Conservation (phyloP, 1,140 invertebrate genomes). For the Rhopalosiphum maidis region DNA sequence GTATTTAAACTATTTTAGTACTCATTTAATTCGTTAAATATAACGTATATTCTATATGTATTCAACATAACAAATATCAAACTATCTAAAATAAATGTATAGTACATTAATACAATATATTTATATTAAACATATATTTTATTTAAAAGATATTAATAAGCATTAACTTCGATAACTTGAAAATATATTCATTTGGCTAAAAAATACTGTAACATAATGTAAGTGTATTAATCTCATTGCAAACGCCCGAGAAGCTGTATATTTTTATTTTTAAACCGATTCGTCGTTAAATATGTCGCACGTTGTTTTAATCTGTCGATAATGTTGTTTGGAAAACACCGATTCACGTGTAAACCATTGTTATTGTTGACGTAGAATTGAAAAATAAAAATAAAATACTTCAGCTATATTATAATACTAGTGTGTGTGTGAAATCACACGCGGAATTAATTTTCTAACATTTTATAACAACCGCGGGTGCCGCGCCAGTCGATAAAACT, state of each 20-base stretch:
- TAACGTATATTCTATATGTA: no score
- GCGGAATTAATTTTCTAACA: constrained; percentile 1
- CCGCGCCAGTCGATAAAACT: background rate
- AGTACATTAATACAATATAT: no score
- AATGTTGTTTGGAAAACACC: background rate
- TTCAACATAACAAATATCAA: no score
- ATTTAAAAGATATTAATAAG: no score
- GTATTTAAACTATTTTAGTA: background rate
- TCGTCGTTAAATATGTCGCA: background rate
- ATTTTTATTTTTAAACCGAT: background rate
- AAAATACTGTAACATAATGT: background rate
- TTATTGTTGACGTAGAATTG: background rate
- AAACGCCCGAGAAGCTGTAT: background rate
- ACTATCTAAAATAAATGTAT: no score
- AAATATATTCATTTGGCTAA: no score
- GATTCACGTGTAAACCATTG: background rate
- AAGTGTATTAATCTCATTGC: background rate
- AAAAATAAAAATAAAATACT: background rate
- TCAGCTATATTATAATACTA: background rate
- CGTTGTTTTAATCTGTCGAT: background rate
- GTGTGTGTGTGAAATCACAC: background rate
- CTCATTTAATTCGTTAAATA: background rate
- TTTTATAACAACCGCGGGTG: background rate
- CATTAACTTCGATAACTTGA: no score
- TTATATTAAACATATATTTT: no score